Evolutionary conservation across 1,140 invertebrate genomes (phyloP).

Genomic region (Euglossa dilemma): DNA sequence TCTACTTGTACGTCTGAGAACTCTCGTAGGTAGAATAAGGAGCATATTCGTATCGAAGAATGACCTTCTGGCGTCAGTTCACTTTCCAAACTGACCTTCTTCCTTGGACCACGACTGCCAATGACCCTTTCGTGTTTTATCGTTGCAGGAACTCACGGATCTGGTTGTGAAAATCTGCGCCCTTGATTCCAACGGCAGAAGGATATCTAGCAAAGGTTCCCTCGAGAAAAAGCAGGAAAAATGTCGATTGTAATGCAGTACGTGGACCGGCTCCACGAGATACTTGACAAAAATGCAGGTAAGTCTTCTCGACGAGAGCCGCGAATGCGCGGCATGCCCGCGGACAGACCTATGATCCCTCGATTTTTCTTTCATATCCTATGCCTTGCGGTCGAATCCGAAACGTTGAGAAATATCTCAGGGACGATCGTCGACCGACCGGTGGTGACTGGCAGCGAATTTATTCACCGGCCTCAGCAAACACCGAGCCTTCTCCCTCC

Average conservation of each 20-base stretch:
- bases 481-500: neutral
- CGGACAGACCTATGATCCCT: too few relatives aligned
- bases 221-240: slow-evolving; percentile 56
- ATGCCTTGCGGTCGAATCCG: neutral
- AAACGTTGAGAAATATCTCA: slow-evolving; percentile 9
- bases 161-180: neutral
- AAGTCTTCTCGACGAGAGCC: slow-evolving; percentile 26
- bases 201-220: neutral
- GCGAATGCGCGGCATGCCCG: neutral
- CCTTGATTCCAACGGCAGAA: neutral
- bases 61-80: neutral
- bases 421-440: neutral
- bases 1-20: too few relatives aligned
- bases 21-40: neutral
- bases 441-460: neutral
- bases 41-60: too few relatives aligned
- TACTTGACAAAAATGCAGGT: slow-evolving; percentile 85
- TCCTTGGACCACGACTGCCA: neutral
- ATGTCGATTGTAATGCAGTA: slow-evolving; percentile 86
- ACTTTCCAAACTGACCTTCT: neutral
- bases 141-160: slow-evolving; percentile 18
- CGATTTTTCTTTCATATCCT: neutral
- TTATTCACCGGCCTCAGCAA: slow-evolving; percentile 13
- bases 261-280: slow-evolving; percentile 85
- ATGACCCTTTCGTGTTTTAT: neutral